These are phyloP conservation scores for Toxostoma redivivum DNA, from an alignment of 2,113 vertebrate genomes.

Conservation along the genomic window DNA sequence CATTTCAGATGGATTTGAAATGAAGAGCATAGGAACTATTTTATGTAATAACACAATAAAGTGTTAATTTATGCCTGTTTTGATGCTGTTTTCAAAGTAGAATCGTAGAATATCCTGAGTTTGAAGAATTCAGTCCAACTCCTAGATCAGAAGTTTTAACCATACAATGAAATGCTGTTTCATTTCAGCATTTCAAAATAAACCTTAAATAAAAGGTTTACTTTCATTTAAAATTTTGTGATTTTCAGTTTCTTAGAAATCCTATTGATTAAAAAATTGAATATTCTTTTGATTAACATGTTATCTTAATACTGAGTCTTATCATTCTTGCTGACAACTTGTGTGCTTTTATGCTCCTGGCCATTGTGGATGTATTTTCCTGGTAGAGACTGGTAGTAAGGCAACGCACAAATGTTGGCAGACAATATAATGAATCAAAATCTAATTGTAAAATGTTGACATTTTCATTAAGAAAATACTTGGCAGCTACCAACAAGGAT, in stretches of 20 bases:
- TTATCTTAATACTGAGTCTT: not conserved
- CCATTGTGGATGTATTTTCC: not conserved
- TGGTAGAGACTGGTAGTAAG: not conserved
- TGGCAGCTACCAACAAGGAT: not conserved
- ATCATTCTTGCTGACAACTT: not conserved
- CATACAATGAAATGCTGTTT: not conserved
- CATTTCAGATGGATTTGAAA: not conserved
- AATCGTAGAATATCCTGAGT: not conserved
- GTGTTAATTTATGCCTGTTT: not conserved
- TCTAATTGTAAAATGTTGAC: not conserved
- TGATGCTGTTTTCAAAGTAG: not conserved
- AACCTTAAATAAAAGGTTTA: not conserved
- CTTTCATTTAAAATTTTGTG: not conserved
- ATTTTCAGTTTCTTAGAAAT: not conserved
- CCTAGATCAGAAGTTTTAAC: not conserved
- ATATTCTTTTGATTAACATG: not conserved
- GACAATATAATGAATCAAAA: not conserved
- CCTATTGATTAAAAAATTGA: not conserved
- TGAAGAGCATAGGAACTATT: not conserved
- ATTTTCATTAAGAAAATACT: not conserved
- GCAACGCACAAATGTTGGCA: not conserved
- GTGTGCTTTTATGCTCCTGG: not conserved
- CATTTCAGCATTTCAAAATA: no score
- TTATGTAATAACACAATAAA: not conserved
- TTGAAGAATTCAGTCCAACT: not conserved